phyloP scores from a whole-genome alignment of 2,113 vertebrate genomes.

The Notothenia rossii region DNA sequence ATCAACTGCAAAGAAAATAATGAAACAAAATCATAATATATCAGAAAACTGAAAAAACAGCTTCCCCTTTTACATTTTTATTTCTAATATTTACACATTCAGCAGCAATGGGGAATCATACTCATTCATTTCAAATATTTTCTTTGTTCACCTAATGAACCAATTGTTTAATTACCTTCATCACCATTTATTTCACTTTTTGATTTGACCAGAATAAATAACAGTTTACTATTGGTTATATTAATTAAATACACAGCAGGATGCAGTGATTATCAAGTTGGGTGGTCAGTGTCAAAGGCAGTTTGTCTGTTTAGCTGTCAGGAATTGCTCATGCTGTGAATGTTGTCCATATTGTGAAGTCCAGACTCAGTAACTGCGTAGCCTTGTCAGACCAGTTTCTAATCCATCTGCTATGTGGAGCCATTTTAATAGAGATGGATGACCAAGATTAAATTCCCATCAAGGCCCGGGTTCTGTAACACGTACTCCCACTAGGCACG shows the following conservation, averaged over 20 bases:
- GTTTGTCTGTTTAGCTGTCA: background rate
- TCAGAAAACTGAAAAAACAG: too few species aligned
- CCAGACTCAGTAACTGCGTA: background rate
- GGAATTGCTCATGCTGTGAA: too few species aligned
- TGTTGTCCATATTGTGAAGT: background rate
- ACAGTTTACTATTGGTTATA: background rate
- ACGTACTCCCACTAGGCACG: constrained; percentile 37
- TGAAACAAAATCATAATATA: too few species aligned
- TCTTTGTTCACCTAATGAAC: background rate
- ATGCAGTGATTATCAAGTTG: background rate
- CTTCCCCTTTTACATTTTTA: too few species aligned
- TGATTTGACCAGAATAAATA: background rate
- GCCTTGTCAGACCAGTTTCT: constrained; percentile 15
- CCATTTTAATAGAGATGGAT: constrained; percentile 71
- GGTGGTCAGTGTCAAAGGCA: background rate
- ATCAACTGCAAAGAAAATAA: too few species aligned
- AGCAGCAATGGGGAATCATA: background rate
- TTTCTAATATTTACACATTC: background rate
- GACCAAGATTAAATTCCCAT: constrained; percentile 64
- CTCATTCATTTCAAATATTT: background rate
- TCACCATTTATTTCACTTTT: too few species aligned
- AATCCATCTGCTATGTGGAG: constrained; percentile 24
- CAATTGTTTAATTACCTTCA: background rate
- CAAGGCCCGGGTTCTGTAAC: constrained; percentile 35
- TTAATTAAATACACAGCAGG: background rate